Conservation (phyloP, 2,797 vertebrate species). For the Buphagus erythrorhynchus region DNA sequence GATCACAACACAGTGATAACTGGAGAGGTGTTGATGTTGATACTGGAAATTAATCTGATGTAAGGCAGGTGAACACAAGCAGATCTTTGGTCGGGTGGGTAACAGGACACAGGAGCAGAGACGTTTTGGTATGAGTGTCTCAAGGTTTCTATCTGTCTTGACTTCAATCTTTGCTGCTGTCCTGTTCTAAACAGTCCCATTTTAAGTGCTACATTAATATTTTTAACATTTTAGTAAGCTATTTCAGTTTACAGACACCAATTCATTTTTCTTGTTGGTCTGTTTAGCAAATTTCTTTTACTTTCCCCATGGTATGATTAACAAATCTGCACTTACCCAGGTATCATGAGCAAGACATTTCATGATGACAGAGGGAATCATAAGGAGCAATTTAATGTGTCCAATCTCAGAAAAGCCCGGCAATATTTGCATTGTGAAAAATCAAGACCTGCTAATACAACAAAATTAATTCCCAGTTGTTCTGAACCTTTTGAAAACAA, state of each 20-base stretch:
- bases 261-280: background rate
- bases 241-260: background rate
- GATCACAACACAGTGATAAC: background rate
- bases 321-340: background rate
- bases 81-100: background rate
- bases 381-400: background rate
- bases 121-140: rapidly evolving
- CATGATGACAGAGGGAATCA: background rate
- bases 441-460: background rate
- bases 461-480: background rate
- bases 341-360: background rate
- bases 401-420: background rate
- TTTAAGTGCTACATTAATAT: background rate
- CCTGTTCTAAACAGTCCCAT: background rate
- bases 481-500: background rate
- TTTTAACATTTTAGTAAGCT: background rate
- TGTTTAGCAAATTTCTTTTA: background rate
- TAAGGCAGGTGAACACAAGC: rapidly evolving
- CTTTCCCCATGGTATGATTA: background rate
- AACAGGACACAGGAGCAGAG: background rate
- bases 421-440: background rate
- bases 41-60: background rate
- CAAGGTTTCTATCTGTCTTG: background rate
- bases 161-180: background rate
- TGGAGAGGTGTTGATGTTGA: background rate